Conservation (phyloP, 2,888 invertebrate species). For the Mythimna impura region DNA sequence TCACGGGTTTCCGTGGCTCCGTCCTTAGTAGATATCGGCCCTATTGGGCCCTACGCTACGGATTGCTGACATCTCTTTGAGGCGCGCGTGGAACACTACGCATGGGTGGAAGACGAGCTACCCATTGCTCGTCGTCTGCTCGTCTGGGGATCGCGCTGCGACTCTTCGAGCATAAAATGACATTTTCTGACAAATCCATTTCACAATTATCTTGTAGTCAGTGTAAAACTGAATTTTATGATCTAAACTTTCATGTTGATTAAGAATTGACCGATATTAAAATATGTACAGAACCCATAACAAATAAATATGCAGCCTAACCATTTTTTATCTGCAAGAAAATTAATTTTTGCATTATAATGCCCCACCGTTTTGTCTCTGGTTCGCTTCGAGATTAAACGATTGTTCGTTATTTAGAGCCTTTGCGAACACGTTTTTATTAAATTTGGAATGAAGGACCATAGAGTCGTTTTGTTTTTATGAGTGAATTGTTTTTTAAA, state of each 20-base stretch:
- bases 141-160: no score
- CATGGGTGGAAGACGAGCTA: no score
- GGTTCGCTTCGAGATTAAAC: constrained; percentile 75
- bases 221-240: no score
- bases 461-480: constrained; percentile 40
- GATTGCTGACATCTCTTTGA: no score
- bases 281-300: constrained; percentile 40
- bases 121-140: no score
- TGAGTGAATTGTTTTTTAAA: constrained; percentile 50
- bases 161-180: no score
- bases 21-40: no score
- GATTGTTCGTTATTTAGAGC: constrained; percentile 70
- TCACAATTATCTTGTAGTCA: no score
- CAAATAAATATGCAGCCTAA: background rate
- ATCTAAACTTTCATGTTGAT: background rate
- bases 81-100: no score
- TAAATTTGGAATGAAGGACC: constrained; percentile 61
- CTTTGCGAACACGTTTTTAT: constrained; percentile 59
- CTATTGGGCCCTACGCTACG: no score
- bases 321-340: constrained; percentile 65
- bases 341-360: constrained; percentile 79
- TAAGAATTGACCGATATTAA: background rate
- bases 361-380: constrained; percentile 66
- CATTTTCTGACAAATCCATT: no score
- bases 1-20: no score